Evolutionary conservation across 2,113 vertebrate genomes (phyloP), one percentile per base, ranked within the genome.

Genomic region (Aspidoscelis tigris): DNA sequence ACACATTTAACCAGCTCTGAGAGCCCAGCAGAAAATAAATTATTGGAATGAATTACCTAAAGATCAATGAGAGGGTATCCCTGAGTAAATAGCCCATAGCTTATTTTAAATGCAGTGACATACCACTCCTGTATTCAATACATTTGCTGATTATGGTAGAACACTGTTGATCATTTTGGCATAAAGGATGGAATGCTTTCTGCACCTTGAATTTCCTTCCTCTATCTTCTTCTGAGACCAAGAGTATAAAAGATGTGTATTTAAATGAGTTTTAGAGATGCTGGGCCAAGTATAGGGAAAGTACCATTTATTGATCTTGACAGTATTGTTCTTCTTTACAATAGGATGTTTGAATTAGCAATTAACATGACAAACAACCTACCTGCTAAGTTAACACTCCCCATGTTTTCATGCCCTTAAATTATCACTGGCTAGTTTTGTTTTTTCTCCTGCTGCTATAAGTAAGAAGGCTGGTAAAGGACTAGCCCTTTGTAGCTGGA

Each of bases 21-120:
- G 50, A 77, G 73, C 83, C 18, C 50, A 85, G 18, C 61, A 66
- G 0, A 6, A 89, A 89, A 86, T 4, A 79, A 84, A 82, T 92
- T 75, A 89, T 79, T 85, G 86, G 76, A 92, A 93, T 85, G 73
- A 92, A 93, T 93, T 90, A 83, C 85, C 78, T 80, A 58, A 83
- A 86, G 87, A 93, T 89, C 91, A 87, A 71, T 92, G 88, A 39
- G 86, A 75, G 86, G 66, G 77, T 88, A 65, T 88, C 88, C 87
- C 88, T 78, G 76, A 33, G 24, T 82, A 88, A 86, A 85, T 61
- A 84, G 78, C 33, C 0, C 1, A 74, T 66, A 84, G 85, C 89
- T 91, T 88, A 86, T 86, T 92, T 89, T 75, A 55, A 74, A 72
- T 21, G 70, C 39, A 84, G 50, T 18, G 16, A 61, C 68, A 47